Evolutionary conservation across 2,113 vertebrate species (phyloP).

Genomic region (Plestiodon gilberti): DNA sequence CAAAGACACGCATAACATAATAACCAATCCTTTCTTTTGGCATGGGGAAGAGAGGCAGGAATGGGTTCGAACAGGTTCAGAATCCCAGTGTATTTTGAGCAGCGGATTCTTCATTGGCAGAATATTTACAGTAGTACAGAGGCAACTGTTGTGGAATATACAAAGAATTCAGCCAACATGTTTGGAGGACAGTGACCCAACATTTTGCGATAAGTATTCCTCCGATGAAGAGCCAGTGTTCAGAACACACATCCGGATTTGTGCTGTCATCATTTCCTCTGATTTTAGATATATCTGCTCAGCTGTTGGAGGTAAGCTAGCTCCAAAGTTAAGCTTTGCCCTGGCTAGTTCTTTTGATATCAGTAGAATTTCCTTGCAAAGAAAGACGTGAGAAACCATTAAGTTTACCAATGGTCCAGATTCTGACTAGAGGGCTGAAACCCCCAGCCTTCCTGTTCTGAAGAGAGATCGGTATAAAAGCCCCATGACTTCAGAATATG

Average conservation of each 20-base stretch:
- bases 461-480: not conserved
- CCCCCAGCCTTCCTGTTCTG: not conserved
- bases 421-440: not conserved
- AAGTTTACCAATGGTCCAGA: not conserved
- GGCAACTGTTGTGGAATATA: not conserved
- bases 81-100: not conserved
- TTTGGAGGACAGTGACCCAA: not conserved
- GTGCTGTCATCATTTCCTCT: not conserved
- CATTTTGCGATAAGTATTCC: not conserved
- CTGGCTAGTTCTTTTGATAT: not conserved
- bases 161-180: not conserved
- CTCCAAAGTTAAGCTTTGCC: not conserved
- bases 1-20: no score
- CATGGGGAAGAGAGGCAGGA: not conserved
- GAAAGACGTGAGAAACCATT: not conserved
- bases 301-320: not conserved
- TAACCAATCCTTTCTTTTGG: not conserved
- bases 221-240: not conserved
- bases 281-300: not conserved
- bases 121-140: not conserved
- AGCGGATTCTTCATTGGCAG: not conserved
- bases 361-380: not conserved
- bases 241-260: not conserved
- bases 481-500: not conserved
- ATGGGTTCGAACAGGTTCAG: not conserved